A percentile compares a stretch with the other conserved stretches of the same genome.
phyloP scores from a whole-genome alignment of 1,140 invertebrate genomes.

The Trachelipus rathkii region DNA sequence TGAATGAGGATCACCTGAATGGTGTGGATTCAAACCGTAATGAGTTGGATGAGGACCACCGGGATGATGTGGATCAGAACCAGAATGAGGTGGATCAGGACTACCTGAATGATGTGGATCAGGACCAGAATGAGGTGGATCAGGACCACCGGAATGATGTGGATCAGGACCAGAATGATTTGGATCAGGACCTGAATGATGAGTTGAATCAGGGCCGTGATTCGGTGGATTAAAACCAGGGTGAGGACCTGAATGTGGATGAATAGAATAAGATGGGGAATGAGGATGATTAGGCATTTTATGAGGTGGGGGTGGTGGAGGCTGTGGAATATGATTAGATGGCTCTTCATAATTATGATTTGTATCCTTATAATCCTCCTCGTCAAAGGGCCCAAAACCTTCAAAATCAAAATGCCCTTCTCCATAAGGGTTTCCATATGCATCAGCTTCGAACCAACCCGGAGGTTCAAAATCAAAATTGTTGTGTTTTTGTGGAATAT shows the following conservation, averaged over 20 bases:
- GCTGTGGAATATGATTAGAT: background rate
- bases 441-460: background rate
- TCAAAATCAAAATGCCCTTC: constrained; percentile 1
- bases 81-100: background rate
- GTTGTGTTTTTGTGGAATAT: background rate
- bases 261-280: background rate
- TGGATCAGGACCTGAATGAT: background rate
- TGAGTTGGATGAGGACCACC: background rate
- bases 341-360: background rate
- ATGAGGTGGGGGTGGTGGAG: background rate
- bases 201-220: background rate
- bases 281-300: background rate
- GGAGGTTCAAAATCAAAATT: background rate
- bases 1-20: background rate
- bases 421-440: background rate
- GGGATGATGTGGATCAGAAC: background rate
- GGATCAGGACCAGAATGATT: background rate
- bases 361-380: background rate
- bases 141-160: background rate
- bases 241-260: background rate
- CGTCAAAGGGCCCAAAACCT: background rate
- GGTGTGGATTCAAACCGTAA: background rate
- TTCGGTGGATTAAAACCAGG: background rate
- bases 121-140: background rate
- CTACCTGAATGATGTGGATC: background rate